Base-by-base conservation (phyloP, 1,140 invertebrate genomes). In the Rhopalosiphum maidis region DNA sequence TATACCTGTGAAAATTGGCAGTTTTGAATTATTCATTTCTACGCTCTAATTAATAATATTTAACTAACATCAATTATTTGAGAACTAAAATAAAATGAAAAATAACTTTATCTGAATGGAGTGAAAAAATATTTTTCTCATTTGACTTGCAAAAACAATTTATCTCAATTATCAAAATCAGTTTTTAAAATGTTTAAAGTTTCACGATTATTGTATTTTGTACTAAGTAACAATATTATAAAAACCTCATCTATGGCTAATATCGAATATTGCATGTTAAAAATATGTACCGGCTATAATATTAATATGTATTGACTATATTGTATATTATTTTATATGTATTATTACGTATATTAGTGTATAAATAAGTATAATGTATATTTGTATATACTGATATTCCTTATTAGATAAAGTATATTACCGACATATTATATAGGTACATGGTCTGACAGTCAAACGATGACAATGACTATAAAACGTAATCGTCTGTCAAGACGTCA, bases 381-480 rank as follows among this genome's bases (percentile, higher is more conserved):
- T 15, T 15, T 77, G 30, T 35, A n/a, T 35, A 21, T 35, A 77
- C 18, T 77, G 60, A 77, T 77, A 77, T 30, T 11, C 30, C 55
- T 30, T 68, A 68, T 77, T 77, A 77, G 60, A 77, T 15, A 77
- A 77, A 77, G 60, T 77, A 77, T n/a, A 77, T 77, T 68, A 68
- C 25, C 30, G n/a, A n/a, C 60, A n/a, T n/a, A 68, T 68, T 77
- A 51, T 51, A 51, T 51, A 77, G n/a, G 60, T 77, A 77, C 60
- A 77, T 18, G 11, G 60, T 35, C 60, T n/a, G 30, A 77, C 60
- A n/a, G 60, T 77, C 30, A 77, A 18, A 77, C n/a, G 60, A 77
- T 77, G 30, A 77, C 60, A 77, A 77, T n/a, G 60, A 35, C 60
- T 15, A 77, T 77, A 77, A 77, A 77, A 77, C 30, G 30, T n/a